phyloP scores from a whole-genome alignment of 1,140 invertebrate genomes.

The Neodiprion pinetum region DNA sequence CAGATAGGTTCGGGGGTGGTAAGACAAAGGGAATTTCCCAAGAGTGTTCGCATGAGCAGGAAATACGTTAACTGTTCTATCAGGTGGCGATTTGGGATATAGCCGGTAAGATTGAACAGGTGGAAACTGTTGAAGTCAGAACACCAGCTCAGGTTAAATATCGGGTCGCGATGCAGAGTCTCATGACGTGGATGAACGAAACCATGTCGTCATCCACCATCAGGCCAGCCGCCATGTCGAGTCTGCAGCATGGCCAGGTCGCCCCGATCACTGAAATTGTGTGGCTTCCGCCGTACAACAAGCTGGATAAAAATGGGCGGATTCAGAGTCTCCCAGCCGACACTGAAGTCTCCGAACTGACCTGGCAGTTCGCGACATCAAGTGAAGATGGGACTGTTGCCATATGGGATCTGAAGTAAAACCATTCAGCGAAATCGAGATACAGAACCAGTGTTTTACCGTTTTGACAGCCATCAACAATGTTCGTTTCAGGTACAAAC shows the following conservation, averaged over 20 bases:
- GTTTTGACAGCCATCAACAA: not conserved
- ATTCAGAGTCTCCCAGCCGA: conserved; percentile 53
- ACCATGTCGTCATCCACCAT: conserved; percentile 64
- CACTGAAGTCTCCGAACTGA: conserved; percentile 49
- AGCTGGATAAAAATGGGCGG: conserved; percentile 67
- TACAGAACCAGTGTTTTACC: conserved; percentile 22
- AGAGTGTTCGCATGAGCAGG: no score
- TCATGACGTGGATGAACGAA: conserved; percentile 74
- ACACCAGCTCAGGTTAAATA: conserved; percentile 70
- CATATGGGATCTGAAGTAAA: conserved; percentile 72
- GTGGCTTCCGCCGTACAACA: conserved; percentile 70
- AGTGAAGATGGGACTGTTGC: conserved; percentile 72
- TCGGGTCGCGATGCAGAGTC: conserved; percentile 65
- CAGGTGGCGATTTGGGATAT: conserved; percentile 77
- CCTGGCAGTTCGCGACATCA: conserved; percentile 69
- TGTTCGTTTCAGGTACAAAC: not conserved
- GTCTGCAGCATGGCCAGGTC: conserved; percentile 68
- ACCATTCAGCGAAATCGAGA: conserved; percentile 25
- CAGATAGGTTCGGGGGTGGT: no score
- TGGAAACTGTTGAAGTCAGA: conserved; percentile 68
- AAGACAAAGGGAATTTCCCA: no score
- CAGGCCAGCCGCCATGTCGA: conserved; percentile 67
- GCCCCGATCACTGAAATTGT: conserved; percentile 68
- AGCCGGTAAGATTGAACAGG: conserved; percentile 69
- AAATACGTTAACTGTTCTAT: not conserved